These are phyloP conservation scores for Paramisgurnus dabryanus DNA, from an alignment of 2,113 vertebrate genomes.

Conservation along the genomic window DNA sequence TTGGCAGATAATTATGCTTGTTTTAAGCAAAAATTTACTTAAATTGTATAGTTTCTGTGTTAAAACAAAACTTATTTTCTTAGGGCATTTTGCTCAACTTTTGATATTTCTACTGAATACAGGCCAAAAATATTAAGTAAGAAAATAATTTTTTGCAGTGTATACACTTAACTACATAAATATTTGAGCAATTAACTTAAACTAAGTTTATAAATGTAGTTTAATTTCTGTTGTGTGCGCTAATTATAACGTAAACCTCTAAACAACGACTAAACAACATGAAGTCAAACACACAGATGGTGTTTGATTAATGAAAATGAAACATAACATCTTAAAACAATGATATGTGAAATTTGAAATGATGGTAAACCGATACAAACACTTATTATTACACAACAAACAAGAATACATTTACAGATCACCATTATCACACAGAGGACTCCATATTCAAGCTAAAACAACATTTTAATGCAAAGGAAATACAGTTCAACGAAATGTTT, in stretches of 20 bases:
- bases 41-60: too few relatives aligned
- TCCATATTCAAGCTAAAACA: constrained; percentile 4
- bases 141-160: too few relatives aligned
- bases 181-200: neutral
- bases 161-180: too few relatives aligned
- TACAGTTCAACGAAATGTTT: too few relatives aligned
- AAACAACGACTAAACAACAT: neutral
- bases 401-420: constrained; percentile 13
- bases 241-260: neutral
- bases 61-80: too few relatives aligned
- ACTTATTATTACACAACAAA: constrained; percentile 30
- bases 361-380: constrained; percentile 32
- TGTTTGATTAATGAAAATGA: constrained; percentile 24
- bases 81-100: too few relatives aligned
- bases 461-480: neutral
- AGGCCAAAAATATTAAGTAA: too few relatives aligned
- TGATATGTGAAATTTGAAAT: constrained; percentile 30
- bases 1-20: too few relatives aligned
- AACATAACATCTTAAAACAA: constrained; percentile 29
- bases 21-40: too few relatives aligned
- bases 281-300: constrained; percentile 32
- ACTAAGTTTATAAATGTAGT: neutral
- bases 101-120: too few relatives aligned
- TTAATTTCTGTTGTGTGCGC: neutral
- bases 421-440: constrained; percentile 2